Evolutionary conservation across 2,113 vertebrate genomes (phyloP), one percentile per base, ranked within the genome.

Genomic region (Martes martes): DNA sequence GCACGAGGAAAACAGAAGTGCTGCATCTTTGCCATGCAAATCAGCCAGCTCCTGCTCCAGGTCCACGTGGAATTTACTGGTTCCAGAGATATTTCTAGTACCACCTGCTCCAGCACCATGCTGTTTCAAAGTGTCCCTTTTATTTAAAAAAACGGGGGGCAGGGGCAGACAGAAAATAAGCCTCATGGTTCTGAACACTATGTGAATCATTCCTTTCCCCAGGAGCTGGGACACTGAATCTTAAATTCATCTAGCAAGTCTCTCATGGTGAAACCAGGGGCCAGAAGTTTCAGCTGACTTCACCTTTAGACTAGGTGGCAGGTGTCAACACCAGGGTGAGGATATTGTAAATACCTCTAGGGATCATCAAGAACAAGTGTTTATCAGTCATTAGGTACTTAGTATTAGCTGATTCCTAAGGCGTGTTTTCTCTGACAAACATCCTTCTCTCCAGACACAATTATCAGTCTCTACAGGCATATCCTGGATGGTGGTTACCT

Each of bases 61-160:
- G 26, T 99, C 99, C 19, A 99, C 99, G 0, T 99, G 99, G 96
- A 99, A 99, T 98, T 99, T 99, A 98, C 99, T 99, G 7, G 99
- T 99, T 92, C 99, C 99, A 1, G 99, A 99, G 97, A 99, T 99
- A 97, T 99, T 99, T 88, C 99, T 99, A 14, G 99, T 99, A 11
- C 99, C 99, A 84, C 99, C 99, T 2, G 99, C 99, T 42, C 99
- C 99, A 0, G 99, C 99, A 36, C 99, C 99, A 31, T 99, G 99
- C 81, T 99, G 99, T 97, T 98, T 99, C 97, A 99, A 97, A 39
- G 99, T 99, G 28, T 99, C 99, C 99, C 99, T 99, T 78, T 78
- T 47, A 78, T 47, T 79, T 14, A 21, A 79, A 80, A 21, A 21
- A 50, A 15, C 11, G 28, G 8, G 3, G 18, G 23, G 2, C 39